Conservation (phyloP, 2,888 invertebrate species). For the Eristalis tenax region DNA sequence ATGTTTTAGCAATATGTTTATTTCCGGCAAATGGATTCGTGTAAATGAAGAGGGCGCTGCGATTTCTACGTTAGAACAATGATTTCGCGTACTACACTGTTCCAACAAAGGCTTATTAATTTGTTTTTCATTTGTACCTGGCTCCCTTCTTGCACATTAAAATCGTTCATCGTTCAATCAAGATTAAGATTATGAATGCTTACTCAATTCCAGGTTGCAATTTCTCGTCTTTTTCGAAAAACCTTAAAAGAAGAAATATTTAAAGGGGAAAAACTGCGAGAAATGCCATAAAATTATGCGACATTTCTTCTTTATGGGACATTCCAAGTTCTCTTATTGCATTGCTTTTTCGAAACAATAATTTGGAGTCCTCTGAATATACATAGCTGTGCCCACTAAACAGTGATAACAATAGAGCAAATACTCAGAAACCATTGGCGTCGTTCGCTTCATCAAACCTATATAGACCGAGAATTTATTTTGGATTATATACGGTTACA, state of each 20-base stretch:
- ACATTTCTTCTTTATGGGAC: constrained; percentile 81
- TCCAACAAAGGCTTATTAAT: neutral
- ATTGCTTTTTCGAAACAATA: constrained; percentile 34
- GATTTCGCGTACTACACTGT: too few species aligned
- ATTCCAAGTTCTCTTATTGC: constrained; percentile 80
- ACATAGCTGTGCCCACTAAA: constrained; percentile 53
- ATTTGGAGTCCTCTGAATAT: constrained; percentile 47
- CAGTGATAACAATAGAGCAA: constrained; percentile 1
- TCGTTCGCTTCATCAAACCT: constrained; percentile 51
- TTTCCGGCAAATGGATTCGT: too few species aligned
- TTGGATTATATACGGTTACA: constrained; percentile 66
- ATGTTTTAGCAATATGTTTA: too few species aligned
- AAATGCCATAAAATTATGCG: constrained; percentile 82
- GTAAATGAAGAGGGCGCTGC: too few species aligned
- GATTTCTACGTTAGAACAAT: too few species aligned
- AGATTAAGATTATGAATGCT: neutral
- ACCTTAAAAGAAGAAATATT: neutral
- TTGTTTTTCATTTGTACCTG: too few species aligned
- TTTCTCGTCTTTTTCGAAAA: neutral
- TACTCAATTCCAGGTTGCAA: neutral
- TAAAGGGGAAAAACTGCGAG: constrained; percentile 52
- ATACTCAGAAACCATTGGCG: neutral
- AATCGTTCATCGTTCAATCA: too few species aligned
- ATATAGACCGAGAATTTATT: constrained; percentile 60
- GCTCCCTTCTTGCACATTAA: too few species aligned